Evolutionary conservation across 2,797 vertebrate species (phyloP).

Genomic region (Brotula barbata): DNA sequence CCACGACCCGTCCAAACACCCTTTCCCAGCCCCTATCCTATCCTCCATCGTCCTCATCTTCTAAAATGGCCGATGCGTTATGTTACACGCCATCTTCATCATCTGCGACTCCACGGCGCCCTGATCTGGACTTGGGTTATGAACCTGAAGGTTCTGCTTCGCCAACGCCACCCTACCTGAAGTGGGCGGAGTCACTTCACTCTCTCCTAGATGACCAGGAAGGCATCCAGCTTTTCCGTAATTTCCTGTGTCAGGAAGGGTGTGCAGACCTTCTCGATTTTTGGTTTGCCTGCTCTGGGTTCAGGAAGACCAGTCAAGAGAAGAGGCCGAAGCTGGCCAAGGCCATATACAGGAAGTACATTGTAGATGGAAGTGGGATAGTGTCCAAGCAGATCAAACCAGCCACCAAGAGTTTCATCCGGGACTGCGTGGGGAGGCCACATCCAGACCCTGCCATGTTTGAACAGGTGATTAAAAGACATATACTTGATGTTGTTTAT

Average conservation of each 20-base stretch:
- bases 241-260: constrained; percentile 91
- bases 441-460: constrained; percentile 95
- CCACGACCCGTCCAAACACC: constrained; percentile 60
- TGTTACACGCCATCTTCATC: constrained; percentile 75
- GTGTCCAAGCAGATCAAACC: constrained; percentile 92
- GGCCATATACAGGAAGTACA: constrained; percentile 96
- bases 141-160: constrained; percentile 96
- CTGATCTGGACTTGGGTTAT: constrained; percentile 91
- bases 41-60: constrained; percentile 52
- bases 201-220: constrained; percentile 94
- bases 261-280: constrained; percentile 93
- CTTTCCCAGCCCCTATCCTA: constrained; percentile 63
- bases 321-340: constrained; percentile 92
- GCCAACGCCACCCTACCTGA: constrained; percentile 89
- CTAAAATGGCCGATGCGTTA: constrained; percentile 71
- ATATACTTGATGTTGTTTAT: constrained; percentile 4
- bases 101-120: constrained; percentile 86
- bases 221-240: constrained; percentile 91
- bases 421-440: constrained; percentile 87
- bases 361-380: constrained; percentile 87
- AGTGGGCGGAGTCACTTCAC: constrained; percentile 94
- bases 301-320: constrained; percentile 85
- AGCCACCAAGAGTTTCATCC: constrained; percentile 91
- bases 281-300: constrained; percentile 97
- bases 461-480: constrained; percentile 76